A percentile compares a stretch with the other conserved stretches of the same genome.
These are phyloP conservation scores for Catostomus latipinnis DNA, from an alignment of 2,797 vertebrate species.

Conservation along the genomic window DNA sequence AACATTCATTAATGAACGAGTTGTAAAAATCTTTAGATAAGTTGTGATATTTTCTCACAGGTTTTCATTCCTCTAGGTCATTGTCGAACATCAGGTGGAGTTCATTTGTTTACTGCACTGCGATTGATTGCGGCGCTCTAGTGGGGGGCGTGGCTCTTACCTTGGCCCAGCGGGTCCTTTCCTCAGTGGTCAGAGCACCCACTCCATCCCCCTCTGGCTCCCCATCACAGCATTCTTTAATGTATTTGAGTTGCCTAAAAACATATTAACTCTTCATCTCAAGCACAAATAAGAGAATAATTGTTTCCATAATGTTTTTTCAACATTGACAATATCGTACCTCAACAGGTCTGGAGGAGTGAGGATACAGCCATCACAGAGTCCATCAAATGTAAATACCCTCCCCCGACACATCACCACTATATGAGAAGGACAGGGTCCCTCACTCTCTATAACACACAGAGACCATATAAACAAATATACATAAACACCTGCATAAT, in stretches of 20 bases:
- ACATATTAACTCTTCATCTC: not conserved
- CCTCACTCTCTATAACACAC: conserved; percentile 85
- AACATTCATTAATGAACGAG: no score
- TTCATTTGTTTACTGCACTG: not conserved
- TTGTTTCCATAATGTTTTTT: no score
- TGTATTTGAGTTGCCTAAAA: conserved; percentile 85
- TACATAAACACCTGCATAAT: not conserved
- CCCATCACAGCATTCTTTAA: conserved; percentile 81
- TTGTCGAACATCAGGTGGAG: not conserved
- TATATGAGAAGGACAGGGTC: conserved; percentile 87
- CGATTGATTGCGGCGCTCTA: not conserved
- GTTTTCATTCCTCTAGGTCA: no score
- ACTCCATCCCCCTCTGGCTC: conserved; percentile 86
- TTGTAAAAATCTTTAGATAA: no score
- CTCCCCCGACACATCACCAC: conserved; percentile 87
- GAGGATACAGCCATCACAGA: conserved; percentile 85
- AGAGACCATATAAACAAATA: conserved; percentile 30
- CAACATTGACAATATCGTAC: conserved; percentile 65
- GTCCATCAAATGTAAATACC: conserved; percentile 86
- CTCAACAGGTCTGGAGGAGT: conserved; percentile 90
- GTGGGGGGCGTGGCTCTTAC: conserved; percentile 67
- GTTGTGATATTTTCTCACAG: no score
- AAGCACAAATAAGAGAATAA: no score
- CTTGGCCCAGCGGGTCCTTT: conserved; percentile 92
- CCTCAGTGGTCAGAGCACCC: conserved; percentile 86